These are phyloP conservation scores for Coecobrya sp. DNA, from an alignment of 2,888 invertebrate genomes.

Conservation along the genomic window DNA sequence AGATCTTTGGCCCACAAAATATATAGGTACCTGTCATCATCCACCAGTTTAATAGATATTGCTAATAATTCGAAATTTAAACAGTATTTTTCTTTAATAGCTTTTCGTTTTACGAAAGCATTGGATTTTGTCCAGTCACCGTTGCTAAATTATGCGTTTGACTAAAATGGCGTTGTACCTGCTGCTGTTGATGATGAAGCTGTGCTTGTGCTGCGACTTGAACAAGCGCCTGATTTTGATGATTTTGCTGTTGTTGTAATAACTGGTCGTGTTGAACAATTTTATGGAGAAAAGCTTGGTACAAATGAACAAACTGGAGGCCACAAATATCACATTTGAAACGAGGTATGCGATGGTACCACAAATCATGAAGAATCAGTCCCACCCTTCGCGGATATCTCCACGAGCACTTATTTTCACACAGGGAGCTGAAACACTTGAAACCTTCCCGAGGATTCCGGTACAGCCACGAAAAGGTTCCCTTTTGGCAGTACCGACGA, in stretches of 20 bases:
- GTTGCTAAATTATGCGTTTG: constrained; percentile 27
- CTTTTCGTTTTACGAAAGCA: constrained; percentile 63
- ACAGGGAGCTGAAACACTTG: constrained; percentile 82
- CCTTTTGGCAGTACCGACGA: constrained; percentile 75
- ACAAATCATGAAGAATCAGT: constrained; percentile 88
- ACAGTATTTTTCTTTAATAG: background rate
- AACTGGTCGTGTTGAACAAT: constrained; percentile 66
- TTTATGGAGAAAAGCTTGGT: constrained; percentile 89
- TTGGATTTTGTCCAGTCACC: constrained; percentile 29
- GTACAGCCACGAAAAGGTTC: constrained; percentile 77
- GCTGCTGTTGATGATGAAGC: constrained; percentile 3
- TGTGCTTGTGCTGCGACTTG: constrained; percentile 27
- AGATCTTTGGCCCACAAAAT: constrained; percentile 62
- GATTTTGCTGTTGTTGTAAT: background rate
- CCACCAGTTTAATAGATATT: background rate
- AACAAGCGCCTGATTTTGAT: constrained; percentile 49
- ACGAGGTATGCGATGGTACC: constrained; percentile 88
- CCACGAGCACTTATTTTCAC: constrained; percentile 76
- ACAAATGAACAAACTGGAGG: constrained; percentile 88
- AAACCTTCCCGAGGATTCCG: constrained; percentile 72
- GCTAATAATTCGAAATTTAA: background rate
- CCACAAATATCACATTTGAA: constrained; percentile 89
- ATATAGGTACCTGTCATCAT: constrained; percentile 13
- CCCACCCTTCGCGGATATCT: constrained; percentile 80
- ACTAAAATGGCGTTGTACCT: constrained; percentile 47